phyloP scores from a whole-genome alignment of 2,113 vertebrate genomes.

The Ophthalmolycus amberensis region DNA sequence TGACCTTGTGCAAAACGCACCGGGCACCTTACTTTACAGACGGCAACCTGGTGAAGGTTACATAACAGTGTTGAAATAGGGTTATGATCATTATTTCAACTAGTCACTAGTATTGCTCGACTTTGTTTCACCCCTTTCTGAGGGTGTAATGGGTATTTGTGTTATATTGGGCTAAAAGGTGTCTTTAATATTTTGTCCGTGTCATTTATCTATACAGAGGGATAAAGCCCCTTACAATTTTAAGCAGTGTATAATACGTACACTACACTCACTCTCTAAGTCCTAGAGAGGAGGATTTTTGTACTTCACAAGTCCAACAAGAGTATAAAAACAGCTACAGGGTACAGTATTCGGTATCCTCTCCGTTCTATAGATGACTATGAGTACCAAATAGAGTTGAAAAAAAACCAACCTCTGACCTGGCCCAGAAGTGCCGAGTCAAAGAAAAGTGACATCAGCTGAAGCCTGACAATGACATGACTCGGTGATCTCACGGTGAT shows the following conservation, averaged over 20 bases:
- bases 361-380: conserved; percentile 6
- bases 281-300: neutral
- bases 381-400: conserved; percentile 11
- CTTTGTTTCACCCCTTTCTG: neutral
- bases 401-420: conserved; percentile 46
- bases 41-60: conserved; percentile 1
- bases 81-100: conserved; percentile 11
- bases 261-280: neutral
- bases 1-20: conserved; percentile 5
- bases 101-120: neutral
- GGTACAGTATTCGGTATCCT: neutral
- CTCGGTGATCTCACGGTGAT: conserved; percentile 44
- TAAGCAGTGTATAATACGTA: conserved; percentile 3
- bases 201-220: neutral
- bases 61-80: conserved; percentile 17
- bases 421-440: conserved; percentile 28
- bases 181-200: neutral
- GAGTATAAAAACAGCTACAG: conserved; percentile 9
- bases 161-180: neutral
- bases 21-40: neutral
- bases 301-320: conserved; percentile 8
- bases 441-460: conserved; percentile 41
- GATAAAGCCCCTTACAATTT: neutral
- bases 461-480: conserved; percentile 37
- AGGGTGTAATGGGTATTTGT: neutral